phyloP scores from a whole-genome alignment of 2,797 vertebrate genomes.

The Gadopsis bispinosus region DNA sequence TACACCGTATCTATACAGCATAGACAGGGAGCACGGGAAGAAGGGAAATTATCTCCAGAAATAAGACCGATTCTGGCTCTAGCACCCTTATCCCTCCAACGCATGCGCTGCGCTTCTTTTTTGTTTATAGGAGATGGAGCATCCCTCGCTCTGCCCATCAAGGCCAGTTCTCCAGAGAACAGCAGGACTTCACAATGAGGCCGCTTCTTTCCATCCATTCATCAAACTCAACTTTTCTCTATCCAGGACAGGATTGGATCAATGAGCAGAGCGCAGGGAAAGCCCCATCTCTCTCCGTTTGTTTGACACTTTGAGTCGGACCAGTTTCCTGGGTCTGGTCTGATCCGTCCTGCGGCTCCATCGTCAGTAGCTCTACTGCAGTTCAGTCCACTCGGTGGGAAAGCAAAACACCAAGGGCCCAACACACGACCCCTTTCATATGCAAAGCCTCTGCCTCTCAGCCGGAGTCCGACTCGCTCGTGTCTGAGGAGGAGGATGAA shows the following conservation, averaged over 20 bases:
- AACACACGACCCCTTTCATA: neutral
- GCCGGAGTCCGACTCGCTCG: slow-evolving; percentile 93
- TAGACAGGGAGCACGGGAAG: slow-evolving; percentile 71
- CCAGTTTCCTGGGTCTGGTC: slow-evolving; percentile 32
- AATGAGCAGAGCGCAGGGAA: slow-evolving; percentile 46
- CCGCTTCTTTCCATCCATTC: slow-evolving; percentile 1
- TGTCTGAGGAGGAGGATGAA: slow-evolving; percentile 93
- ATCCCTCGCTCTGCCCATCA: slow-evolving; percentile 36
- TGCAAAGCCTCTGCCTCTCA: slow-evolving; percentile 50
- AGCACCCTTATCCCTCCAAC: slow-evolving; percentile 75
- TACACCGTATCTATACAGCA: slow-evolving; percentile 80
- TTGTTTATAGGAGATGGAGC: slow-evolving; percentile 50
- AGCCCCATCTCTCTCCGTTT: slow-evolving; percentile 35
- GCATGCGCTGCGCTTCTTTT: slow-evolving; percentile 42
- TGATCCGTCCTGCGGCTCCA: slow-evolving; percentile 47
- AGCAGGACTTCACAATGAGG: neutral
- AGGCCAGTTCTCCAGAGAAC: slow-evolving; percentile 34
- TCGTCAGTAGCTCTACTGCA: slow-evolving; percentile 53
- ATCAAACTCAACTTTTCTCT: neutral
- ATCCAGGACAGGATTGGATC: slow-evolving; percentile 34
- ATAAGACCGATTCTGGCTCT: slow-evolving; percentile 70
- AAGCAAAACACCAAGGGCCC: slow-evolving; percentile 3
- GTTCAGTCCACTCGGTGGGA: slow-evolving; percentile 50
- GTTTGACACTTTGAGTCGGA: slow-evolving; percentile 11
- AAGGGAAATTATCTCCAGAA: slow-evolving; percentile 78